These are phyloP conservation scores for Nilaparvata lugens DNA, from an alignment of 1,140 invertebrate genomes.

Conservation along the genomic window DNA sequence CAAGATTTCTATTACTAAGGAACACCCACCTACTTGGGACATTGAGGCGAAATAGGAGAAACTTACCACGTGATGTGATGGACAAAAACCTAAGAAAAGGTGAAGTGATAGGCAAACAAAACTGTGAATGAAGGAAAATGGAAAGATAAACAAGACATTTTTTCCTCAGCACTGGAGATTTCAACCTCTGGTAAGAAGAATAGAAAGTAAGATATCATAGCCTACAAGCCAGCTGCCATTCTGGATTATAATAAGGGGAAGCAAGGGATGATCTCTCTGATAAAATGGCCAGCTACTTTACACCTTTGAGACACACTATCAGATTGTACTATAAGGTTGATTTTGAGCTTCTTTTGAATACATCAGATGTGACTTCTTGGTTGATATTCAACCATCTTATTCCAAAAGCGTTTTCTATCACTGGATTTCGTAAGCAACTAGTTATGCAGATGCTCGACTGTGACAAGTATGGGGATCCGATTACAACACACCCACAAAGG, in stretches of 20 bases:
- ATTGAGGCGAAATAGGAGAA: slow-evolving; percentile 9
- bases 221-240: slow-evolving; percentile 31
- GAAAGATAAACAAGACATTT: slow-evolving; percentile 32
- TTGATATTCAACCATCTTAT: slow-evolving; percentile 11
- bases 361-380: slow-evolving; percentile 11
- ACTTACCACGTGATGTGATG: slow-evolving; percentile 23
- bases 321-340: slow-evolving; percentile 36
- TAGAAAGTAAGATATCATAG: slow-evolving; percentile 4
- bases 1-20: slow-evolving; percentile 28
- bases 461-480: neutral
- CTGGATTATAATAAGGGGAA: slow-evolving; percentile 34
- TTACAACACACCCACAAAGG: neutral
- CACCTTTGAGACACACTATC: slow-evolving; percentile 32
- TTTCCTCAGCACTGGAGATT: slow-evolving; percentile 24
- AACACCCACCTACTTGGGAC: slow-evolving; percentile 32
- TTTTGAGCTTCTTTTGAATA: slow-evolving; percentile 33
- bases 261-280: slow-evolving; percentile 34
- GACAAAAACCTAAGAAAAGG: slow-evolving; percentile 30
- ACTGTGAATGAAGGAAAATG: slow-evolving; percentile 30
- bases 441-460: neutral
- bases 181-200: slow-evolving; percentile 15
- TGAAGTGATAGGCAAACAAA: slow-evolving; percentile 31
- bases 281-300: slow-evolving; percentile 35
- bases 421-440: slow-evolving; percentile 6
- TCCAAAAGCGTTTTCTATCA: slow-evolving; percentile 4